These are phyloP conservation scores for Pecten maximus DNA, from an alignment of 2,888 invertebrate genomes.

Conservation along the genomic window DNA sequence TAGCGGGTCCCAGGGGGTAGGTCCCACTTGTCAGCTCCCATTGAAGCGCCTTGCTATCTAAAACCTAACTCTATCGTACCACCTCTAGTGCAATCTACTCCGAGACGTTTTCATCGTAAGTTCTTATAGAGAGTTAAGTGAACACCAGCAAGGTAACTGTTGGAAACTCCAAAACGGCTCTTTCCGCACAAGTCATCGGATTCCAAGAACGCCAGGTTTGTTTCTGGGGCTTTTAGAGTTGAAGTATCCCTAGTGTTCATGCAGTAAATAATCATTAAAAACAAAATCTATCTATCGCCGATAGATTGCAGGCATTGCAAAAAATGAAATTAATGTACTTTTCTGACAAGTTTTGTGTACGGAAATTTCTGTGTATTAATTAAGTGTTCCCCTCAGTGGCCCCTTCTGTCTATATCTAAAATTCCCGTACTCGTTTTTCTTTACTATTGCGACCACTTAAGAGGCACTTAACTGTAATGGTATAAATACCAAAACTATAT, in stretches of 20 bases:
- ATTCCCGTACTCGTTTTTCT: conserved; percentile 16
- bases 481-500: conserved; percentile 35
- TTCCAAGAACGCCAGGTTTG: conserved; percentile 8
- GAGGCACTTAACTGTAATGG: conserved; percentile 32
- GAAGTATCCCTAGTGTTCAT: background rate
- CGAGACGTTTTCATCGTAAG: background rate
- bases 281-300: conserved; percentile 17
- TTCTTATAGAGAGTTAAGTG: conserved; percentile 16
- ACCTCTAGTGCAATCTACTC: background rate
- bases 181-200: conserved; percentile 20
- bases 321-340: conserved; percentile 10
- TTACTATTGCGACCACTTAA: conserved; percentile 6
- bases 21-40: conserved; percentile 30
- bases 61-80: background rate
- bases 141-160: background rate
- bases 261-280: background rate
- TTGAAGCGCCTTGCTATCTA: conserved; percentile 13
- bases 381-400: background rate
- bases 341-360: background rate
- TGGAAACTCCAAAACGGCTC: conserved; percentile 25
- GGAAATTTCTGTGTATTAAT: background rate
- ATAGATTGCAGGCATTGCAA: background rate
- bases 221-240: background rate
- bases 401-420: conserved; percentile 2
- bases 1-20: conserved; percentile 10